Evolutionary conservation across 2,888 invertebrate genomes (phyloP), one percentile per base, ranked within the genome.

Genomic region (Oscheius sp.): DNA sequence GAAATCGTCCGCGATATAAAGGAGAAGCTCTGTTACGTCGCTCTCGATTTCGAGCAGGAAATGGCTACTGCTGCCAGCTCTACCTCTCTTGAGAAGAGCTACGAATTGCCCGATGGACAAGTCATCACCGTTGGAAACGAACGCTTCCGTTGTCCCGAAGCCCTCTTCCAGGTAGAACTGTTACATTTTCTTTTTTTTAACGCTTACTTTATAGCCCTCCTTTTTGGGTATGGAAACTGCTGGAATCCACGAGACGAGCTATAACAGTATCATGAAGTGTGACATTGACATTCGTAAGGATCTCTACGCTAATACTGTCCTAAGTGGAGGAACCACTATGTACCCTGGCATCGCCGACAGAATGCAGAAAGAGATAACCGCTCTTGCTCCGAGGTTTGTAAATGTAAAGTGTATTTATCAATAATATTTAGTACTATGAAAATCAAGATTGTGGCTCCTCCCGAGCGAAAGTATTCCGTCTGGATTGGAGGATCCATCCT

Each of bases 401-500:
- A n/a, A n/a, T n/a, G n/a, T n/a, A n/a, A n/a, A n/a, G n/a, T n/a
- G n/a, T n/a, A n/a, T n/a, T n/a, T n/a, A n/a, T n/a, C n/a, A n/a
- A n/a, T n/a, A n/a, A n/a, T n/a, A n/a, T n/a, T n/a, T n/a, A 83
- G 81, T 84, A 92, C 92, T 68, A 92, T 92, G 91, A 92, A 92
- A 89, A 92, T 92, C 89, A 88, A 87, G 82, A 87, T 88, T 81
- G 88, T 88, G 77, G 88, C 88, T 66, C 88, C 88, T 94, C 88
- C 95, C 81, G 96, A 96, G 92, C 92, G 96, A 90, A 96, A 96
- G 91, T 96, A 96, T 92, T 95, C 95, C 89, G 95, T 96, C 85
- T 96, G 96, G 96, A 96, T 96, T 92, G 96, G 96, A 90, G 96
- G 96, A 85, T 96, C 96, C 90, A 96, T 96, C 92, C 92, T 96